These are phyloP conservation scores for Lophura nycthemera DNA, from an alignment of 2,113 vertebrate species.

Conservation along the genomic window DNA sequence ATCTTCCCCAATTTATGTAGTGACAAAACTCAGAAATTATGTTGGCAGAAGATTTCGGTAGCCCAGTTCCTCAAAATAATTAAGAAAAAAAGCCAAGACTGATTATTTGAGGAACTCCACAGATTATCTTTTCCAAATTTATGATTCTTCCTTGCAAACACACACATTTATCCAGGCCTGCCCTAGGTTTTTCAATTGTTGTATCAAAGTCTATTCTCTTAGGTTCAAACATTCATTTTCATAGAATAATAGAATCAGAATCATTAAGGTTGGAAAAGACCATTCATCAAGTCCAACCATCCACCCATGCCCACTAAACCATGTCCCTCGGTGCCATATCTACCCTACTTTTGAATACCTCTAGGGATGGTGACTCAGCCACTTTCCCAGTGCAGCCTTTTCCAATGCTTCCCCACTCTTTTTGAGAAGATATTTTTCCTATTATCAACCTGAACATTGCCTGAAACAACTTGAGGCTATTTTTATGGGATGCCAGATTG, in stretches of 20 bases:
- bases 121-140: rapidly evolving
- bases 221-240: background rate
- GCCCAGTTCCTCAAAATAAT: background rate
- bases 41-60: background rate
- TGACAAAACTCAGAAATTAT: background rate
- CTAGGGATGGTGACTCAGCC: too few relatives aligned
- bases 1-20: background rate
- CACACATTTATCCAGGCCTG: background rate
- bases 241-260: background rate
- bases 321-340: too few relatives aligned
- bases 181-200: background rate
- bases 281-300: too few relatives aligned
- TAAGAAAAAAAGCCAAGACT: background rate
- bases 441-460: too few relatives aligned
- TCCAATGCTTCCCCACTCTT: too few relatives aligned
- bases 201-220: background rate
- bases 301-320: too few relatives aligned
- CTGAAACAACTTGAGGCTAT: too few relatives aligned
- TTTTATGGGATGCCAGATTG: background rate
- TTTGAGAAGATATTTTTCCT: too few relatives aligned
- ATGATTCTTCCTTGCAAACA: background rate
- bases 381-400: too few relatives aligned
- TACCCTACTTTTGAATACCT: too few relatives aligned
- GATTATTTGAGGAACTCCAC: background rate
- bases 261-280: too few relatives aligned